Base-by-base conservation (phyloP, 1,140 invertebrate genomes). In the Heliconius hermathena region DNA sequence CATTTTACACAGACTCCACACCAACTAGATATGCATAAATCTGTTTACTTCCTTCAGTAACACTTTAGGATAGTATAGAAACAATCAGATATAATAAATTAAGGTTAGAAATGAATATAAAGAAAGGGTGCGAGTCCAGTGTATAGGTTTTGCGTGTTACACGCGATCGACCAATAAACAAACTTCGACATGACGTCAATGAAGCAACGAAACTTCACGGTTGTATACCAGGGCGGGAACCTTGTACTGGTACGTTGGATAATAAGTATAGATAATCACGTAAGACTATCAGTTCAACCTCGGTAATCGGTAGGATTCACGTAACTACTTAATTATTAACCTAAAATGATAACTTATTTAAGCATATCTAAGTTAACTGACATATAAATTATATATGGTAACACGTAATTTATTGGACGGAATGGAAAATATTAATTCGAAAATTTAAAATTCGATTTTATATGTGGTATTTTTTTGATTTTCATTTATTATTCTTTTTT, bases 91-190 rank as follows among this genome's bases (percentile, higher is more conserved):
- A 66, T 29, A 66, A 66, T 66, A 26, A 66, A 66, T 29, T 29
- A 66, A 66, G 60, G 60, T 66, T 66, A 66, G 26, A 66, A 66
- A 66, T 66, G 9, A 66, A 66, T 66, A 66, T 66, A 66, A 66
- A 29, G 60, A 66, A 66, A 66, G 60, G 81, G 81, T 82, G 81
- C 71, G 74, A 82, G 74, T 76, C 77, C 71, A 54, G 57, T 36
- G 74, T 60, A 60, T 76, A 26, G 75, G 57, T 81, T 81, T 76
- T 79, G 79, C 82, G 82, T 83, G 82, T 52, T 49, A 74, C 84
- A 85, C 82, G 84, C 84, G 71, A 85, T 81, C 71, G 33, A 71
- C 80, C 76, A 77, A 84, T 85, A 83, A 81, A 83, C 76, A 81
- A 84, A 84, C 77, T 84, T 83, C 80, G 83, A 81, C 57, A 41